Evolutionary conservation across 1,140 invertebrate genomes (phyloP).

Genomic region (Spodoptera litura): DNA sequence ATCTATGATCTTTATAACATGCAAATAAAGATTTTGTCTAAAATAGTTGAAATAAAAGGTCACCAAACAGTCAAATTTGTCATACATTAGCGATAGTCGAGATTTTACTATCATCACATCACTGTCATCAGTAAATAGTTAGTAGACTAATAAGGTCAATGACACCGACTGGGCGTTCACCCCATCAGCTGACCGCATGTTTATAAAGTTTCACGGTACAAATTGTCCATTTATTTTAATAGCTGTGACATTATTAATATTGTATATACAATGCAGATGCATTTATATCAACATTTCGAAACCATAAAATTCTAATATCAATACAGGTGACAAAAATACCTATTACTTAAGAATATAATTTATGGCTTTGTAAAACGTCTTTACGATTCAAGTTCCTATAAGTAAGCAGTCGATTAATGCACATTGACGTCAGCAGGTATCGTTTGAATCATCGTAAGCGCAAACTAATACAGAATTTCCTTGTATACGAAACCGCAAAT

Average conservation of each 20-base stretch:
- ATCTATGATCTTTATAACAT: background rate
- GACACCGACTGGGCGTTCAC: constrained; percentile 28
- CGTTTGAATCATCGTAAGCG: background rate
- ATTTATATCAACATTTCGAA: background rate
- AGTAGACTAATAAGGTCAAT: constrained; percentile 31
- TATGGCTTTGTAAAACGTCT: background rate
- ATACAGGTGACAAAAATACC: no score
- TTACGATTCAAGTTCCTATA: background rate
- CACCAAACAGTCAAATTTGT: background rate
- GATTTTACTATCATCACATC: constrained; percentile 45
- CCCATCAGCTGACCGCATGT: constrained; percentile 44
- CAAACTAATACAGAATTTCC: background rate
- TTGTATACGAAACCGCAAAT: background rate
- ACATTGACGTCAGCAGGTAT: background rate
- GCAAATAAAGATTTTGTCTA: background rate
- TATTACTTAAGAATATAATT: no score
- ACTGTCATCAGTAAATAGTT: constrained; percentile 43
- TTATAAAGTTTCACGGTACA: constrained; percentile 26
- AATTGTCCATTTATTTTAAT: background rate
- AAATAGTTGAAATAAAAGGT: constrained; percentile 12
- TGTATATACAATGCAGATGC: background rate
- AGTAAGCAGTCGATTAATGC: background rate
- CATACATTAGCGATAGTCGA: background rate
- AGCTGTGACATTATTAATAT: background rate
- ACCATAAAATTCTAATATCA: no score